phyloP scores from a whole-genome alignment of 2,113 vertebrate genomes.

The Bombycilla garrulus region DNA sequence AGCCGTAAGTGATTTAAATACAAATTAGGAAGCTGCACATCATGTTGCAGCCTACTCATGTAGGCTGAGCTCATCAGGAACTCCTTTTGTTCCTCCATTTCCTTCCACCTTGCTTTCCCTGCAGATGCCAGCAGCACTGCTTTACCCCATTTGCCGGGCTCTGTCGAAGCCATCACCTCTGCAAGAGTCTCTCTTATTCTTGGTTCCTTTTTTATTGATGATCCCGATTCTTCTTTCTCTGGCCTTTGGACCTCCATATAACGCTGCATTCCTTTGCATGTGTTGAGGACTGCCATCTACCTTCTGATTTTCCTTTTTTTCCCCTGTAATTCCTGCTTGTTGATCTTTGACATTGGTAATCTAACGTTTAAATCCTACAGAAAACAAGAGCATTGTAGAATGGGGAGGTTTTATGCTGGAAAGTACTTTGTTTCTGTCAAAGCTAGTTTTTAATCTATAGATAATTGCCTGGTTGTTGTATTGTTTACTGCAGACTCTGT shows the following conservation, averaged over 20 bases:
- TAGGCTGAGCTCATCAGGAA: conserved; percentile 36
- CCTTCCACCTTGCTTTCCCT: neutral
- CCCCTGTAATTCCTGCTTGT: neutral
- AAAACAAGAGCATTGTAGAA: neutral
- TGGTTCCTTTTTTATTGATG: neutral
- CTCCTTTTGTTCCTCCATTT: conserved; percentile 23
- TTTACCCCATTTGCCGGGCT: neutral
- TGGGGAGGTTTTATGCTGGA: neutral
- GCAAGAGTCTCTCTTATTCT: neutral
- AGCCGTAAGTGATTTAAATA: conserved; percentile 29
- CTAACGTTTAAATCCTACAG: neutral
- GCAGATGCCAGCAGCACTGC: neutral
- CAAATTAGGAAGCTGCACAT: conserved; percentile 48
- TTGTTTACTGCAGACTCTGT: neutral
- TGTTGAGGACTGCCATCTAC: neutral
- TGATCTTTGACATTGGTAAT: neutral
- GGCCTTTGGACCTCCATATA: neutral
- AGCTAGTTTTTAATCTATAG: conserved; percentile 19
- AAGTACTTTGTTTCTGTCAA: neutral
- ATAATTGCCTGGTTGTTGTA: neutral
- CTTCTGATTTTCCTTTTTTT: neutral
- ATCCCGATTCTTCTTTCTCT: neutral
- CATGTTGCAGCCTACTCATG: conserved; percentile 15
- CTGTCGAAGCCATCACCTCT: neutral
- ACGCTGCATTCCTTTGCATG: neutral